Conservation (phyloP, 2,888 invertebrate species). For the Blomia tropicalis region DNA sequence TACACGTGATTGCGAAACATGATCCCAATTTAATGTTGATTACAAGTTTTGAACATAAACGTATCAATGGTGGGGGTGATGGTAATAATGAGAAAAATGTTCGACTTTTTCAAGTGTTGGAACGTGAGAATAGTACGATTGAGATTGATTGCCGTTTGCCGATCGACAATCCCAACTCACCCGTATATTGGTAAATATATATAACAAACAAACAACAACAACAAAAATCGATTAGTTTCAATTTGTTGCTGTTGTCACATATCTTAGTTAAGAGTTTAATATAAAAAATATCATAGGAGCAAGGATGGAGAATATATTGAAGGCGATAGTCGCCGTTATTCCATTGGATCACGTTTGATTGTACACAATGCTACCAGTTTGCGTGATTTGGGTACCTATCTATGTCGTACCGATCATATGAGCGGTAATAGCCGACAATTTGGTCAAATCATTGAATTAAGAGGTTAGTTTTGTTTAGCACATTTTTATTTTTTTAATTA, state of each 20-base stretch:
- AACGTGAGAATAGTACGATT: neutral
- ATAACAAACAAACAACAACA: too few relatives aligned
- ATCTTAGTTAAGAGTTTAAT: too few relatives aligned
- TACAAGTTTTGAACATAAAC: neutral
- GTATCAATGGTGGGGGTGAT: neutral
- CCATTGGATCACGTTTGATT: neutral
- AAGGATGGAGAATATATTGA: conserved; percentile 4
- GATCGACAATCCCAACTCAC: neutral
- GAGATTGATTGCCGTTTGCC: neutral
- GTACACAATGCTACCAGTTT: conserved; percentile 16
- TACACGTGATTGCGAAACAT: conserved; percentile 19
- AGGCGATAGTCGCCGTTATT: conserved; percentile 1
- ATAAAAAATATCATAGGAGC: conserved; percentile 10
- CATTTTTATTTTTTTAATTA: neutral
- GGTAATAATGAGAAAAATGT: neutral
- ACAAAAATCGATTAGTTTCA: neutral
- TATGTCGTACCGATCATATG: conserved; percentile 3
- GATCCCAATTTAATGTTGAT: too few relatives aligned
- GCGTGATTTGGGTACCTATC: conserved; percentile 15
- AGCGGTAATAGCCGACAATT: conserved; percentile 17
- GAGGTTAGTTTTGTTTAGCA: conserved; percentile 6
- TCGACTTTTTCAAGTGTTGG: neutral
- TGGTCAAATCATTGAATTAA: conserved; percentile 18
- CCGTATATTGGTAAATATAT: neutral
- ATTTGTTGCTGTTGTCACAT: neutral